Evolutionary conservation across 2,888 invertebrate species (phyloP).

Genomic region (Pteria penguin): DNA sequence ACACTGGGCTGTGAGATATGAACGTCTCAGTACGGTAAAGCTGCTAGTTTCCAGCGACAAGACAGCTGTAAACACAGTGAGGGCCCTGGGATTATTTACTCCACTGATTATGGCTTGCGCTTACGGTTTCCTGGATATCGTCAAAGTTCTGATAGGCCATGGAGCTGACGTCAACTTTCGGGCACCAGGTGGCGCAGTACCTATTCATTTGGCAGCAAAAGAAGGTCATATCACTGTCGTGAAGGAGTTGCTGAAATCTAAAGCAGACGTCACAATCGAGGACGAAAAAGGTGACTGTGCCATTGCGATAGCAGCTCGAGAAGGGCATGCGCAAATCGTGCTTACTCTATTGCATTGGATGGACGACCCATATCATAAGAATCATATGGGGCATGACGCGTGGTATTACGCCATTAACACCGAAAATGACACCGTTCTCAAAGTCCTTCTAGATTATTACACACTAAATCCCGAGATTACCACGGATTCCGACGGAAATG

Average conservation of each 20-base stretch:
- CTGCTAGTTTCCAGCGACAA: slow-evolving; percentile 66
- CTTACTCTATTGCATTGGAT: slow-evolving; percentile 64
- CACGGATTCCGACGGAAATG: not conserved
- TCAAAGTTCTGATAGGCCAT: slow-evolving; percentile 54
- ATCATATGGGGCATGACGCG: slow-evolving; percentile 71
- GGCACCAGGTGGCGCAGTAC: slow-evolving; percentile 74
- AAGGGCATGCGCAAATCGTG: slow-evolving; percentile 64
- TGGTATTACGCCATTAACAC: slow-evolving; percentile 75
- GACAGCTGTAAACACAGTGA: slow-evolving; percentile 69
- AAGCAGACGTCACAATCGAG: slow-evolving; percentile 72
- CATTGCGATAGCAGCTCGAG: slow-evolving; percentile 72
- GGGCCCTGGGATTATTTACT: slow-evolving; percentile 75
- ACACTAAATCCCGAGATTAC: slow-evolving; percentile 22
- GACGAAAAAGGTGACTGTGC: slow-evolving; percentile 76
- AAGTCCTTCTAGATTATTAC: slow-evolving; percentile 49
- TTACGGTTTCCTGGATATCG: slow-evolving; percentile 68
- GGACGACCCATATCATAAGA: slow-evolving; percentile 65
- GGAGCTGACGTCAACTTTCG: slow-evolving; percentile 70
- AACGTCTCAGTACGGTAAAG: slow-evolving; percentile 65
- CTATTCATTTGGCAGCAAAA: slow-evolving; percentile 79
- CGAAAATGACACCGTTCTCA: slow-evolving; percentile 62
- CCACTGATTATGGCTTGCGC: slow-evolving; percentile 77
- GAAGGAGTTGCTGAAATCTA: slow-evolving; percentile 66
- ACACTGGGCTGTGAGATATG: slow-evolving; percentile 79
- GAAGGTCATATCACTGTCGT: slow-evolving; percentile 75